phyloP scores from a whole-genome alignment of 2,888 invertebrate species.

The Yponomeuta sedellus region DNA sequence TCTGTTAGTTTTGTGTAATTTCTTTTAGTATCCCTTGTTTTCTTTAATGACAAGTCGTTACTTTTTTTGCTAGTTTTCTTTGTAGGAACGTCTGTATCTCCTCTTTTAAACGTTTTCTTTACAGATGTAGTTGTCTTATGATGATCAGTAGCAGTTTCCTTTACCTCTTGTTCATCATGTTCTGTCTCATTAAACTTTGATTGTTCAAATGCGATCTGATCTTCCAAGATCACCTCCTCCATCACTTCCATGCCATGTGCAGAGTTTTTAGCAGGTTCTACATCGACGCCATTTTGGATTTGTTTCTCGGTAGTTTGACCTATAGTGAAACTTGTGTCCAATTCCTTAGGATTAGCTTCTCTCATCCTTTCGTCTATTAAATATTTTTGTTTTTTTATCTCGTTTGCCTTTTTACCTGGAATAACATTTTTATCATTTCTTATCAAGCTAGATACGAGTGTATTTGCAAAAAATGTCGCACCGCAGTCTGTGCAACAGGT shows the following conservation, averaged over 20 bases:
- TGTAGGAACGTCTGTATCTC: slow-evolving; percentile 23
- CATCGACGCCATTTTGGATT: slow-evolving; percentile 18
- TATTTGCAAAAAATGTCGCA: too few species aligned
- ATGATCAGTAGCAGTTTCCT: not conserved
- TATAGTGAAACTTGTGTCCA: slow-evolving; percentile 2
- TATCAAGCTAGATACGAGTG: too few species aligned
- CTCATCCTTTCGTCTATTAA: slow-evolving; percentile 28
- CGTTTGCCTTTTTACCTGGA: slow-evolving; percentile 3
- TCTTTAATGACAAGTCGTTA: slow-evolving; percentile 20
- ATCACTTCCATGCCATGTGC: not conserved
- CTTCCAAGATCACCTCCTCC: not conserved
- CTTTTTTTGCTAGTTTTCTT: slow-evolving; percentile 22
- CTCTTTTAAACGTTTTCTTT: slow-evolving; percentile 16
- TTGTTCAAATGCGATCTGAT: not conserved
- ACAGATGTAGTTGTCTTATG: too few species aligned
- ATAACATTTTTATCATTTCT: too few species aligned
- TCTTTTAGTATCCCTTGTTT: not conserved
- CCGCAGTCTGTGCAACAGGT: too few species aligned
- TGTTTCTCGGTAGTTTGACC: not conserved
- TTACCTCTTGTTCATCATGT: slow-evolving; percentile 18
- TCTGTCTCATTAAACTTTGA: slow-evolving; percentile 16
- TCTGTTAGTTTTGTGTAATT: not conserved
- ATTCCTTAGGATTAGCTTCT: not conserved
- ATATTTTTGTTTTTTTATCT: not conserved
- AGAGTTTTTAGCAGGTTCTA: slow-evolving; percentile 11